Percentiles rank a stretch among this genome's conserved stretches.
Evolutionary conservation across 2,888 invertebrate genomes (phyloP).

Genomic region (Brachycybe producta): DNA sequence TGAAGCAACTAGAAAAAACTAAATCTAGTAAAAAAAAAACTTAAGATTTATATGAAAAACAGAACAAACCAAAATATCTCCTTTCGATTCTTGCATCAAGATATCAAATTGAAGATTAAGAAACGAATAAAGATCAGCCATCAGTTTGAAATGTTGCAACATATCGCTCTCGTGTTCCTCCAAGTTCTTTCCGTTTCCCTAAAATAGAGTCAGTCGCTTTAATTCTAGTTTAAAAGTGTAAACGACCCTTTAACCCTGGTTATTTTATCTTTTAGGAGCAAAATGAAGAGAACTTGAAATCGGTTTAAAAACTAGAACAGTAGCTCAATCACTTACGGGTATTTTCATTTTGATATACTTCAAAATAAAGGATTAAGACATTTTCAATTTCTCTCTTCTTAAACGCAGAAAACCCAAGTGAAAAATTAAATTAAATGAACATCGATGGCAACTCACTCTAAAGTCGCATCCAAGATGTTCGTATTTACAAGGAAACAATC

Average conservation of each 20-base stretch:
- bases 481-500: background rate
- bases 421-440: too few species aligned
- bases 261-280: too few species aligned
- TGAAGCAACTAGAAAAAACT: slow-evolving; percentile 3
- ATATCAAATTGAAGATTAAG: slow-evolving; percentile 12
- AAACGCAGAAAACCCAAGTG: too few species aligned
- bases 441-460: background rate
- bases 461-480: slow-evolving; percentile 10
- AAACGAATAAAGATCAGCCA: slow-evolving; percentile 7
- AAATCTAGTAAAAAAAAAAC: background rate
- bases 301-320: background rate
- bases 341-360: background rate
- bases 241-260: too few species aligned
- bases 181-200: slow-evolving; percentile 1
- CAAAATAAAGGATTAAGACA: too few species aligned
- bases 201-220: too few species aligned
- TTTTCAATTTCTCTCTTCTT: too few species aligned
- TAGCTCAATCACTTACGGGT: background rate
- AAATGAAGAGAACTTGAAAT: too few species aligned
- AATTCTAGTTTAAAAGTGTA: too few species aligned
- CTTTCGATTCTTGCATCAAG: slow-evolving; percentile 9
- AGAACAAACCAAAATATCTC: slow-evolving; percentile 6
- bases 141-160: slow-evolving; percentile 9
- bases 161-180: slow-evolving; percentile 8
- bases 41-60: background rate